These are phyloP conservation scores for Leptinotarsa juncta DNA, from an alignment of 2,888 invertebrate genomes.

Conservation along the genomic window DNA sequence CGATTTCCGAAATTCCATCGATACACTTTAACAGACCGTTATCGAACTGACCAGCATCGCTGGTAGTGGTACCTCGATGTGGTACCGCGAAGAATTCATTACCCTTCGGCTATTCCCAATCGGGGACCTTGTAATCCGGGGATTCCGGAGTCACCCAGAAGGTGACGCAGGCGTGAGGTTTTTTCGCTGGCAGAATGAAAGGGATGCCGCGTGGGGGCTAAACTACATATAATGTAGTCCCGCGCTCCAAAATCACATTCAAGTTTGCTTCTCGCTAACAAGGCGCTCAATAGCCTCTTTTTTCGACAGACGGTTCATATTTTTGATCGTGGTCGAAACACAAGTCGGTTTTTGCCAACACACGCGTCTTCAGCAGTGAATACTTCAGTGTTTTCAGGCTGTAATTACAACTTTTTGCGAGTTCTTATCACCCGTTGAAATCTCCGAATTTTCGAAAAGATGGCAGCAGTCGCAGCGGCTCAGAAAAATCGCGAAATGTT, in stretches of 20 bases:
- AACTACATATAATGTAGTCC: conserved; percentile 63
- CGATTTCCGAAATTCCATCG: too few species aligned
- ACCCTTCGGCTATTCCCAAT: conserved; percentile 5
- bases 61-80: not conserved
- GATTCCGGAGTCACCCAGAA: conserved; percentile 63
- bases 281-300: conserved; percentile 50
- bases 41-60: not conserved
- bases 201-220: conserved; percentile 65
- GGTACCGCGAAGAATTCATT: not conserved
- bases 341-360: conserved; percentile 61
- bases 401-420: conserved; percentile 49
- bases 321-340: conserved; percentile 70
- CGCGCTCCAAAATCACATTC: conserved; percentile 57
- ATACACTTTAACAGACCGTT: too few species aligned
- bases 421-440: conserved; percentile 48
- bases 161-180: conserved; percentile 74
- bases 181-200: conserved; percentile 62
- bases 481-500: conserved; percentile 96
- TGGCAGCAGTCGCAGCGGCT: conserved; percentile 91
- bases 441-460: conserved; percentile 60
- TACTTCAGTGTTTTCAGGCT: conserved; percentile 61
- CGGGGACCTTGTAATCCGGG: conserved; percentile 41
- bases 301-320: conserved; percentile 62
- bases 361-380: conserved; percentile 68
- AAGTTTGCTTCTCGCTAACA: conserved; percentile 62